Evolutionary conservation across 2,113 vertebrate species (phyloP).

Genomic region (Zonotrichia leucophrys): DNA sequence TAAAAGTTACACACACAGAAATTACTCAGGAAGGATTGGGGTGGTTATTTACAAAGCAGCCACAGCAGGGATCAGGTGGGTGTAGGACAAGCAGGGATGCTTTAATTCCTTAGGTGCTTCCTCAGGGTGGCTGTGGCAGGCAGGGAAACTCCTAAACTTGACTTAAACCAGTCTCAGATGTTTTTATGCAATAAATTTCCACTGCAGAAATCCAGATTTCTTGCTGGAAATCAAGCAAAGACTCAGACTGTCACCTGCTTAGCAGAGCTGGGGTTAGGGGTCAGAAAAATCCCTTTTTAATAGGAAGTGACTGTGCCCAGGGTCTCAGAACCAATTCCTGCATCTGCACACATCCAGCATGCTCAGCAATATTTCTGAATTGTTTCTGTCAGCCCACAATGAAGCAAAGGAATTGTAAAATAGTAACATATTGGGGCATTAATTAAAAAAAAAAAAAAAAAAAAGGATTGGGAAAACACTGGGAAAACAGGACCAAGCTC

Average conservation of each 20-base stretch:
- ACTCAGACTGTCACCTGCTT: slow-evolving; percentile 3
- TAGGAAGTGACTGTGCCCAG: background rate
- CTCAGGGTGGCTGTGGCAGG: background rate
- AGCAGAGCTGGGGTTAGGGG: background rate
- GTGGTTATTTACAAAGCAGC: background rate
- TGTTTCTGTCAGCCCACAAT: background rate
- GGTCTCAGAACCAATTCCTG: background rate
- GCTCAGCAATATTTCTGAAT: background rate
- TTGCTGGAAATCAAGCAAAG: background rate
- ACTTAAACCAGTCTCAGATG: background rate
- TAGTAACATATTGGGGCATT: background rate
- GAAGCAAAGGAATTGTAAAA: background rate
- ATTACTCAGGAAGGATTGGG: background rate
- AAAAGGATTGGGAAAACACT: background rate
- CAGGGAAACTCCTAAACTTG: background rate
- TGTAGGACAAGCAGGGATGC: background rate
- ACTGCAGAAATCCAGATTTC: background rate
- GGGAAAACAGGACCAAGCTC: background rate
- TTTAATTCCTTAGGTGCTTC: background rate
- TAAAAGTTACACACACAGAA: background rate
- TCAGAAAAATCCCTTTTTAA: background rate
- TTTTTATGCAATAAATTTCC: background rate
- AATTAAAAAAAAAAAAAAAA: background rate
- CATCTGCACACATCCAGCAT: background rate
- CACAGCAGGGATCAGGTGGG: background rate